phyloP scores from a whole-genome alignment of 2,888 invertebrate species.

The Agrochola circellaris region DNA sequence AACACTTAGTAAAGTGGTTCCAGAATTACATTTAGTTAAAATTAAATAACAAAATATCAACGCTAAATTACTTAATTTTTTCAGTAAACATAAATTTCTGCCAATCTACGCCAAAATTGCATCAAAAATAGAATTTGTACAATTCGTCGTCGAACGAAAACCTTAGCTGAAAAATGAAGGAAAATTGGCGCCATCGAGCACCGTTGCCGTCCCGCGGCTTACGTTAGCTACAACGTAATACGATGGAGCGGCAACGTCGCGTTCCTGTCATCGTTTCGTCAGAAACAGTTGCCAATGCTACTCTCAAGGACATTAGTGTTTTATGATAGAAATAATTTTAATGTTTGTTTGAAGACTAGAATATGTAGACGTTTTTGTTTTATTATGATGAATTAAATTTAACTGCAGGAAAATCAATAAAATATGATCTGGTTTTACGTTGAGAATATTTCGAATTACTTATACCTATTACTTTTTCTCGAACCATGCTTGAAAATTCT shows the following conservation, averaged over 20 bases:
- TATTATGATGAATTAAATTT: neutral
- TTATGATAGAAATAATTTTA: constrained; percentile 31
- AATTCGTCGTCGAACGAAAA: constrained; percentile 8
- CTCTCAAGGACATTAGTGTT: constrained; percentile 48
- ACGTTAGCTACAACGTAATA: constrained; percentile 53
- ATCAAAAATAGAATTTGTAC: neutral
- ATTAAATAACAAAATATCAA: no score
- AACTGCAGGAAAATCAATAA: neutral
- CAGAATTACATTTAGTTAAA: no score
- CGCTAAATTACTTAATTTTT: no score
- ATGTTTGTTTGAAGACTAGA: neutral
- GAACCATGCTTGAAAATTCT: no score
- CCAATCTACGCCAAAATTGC: neutral
- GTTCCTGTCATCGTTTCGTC: constrained; percentile 55
- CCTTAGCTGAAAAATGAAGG: constrained; percentile 58
- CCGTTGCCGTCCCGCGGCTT: constrained; percentile 57
- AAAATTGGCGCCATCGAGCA: constrained; percentile 47
- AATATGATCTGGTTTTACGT: neutral
- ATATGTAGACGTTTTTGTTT: neutral
- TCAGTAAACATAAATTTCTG: no score
- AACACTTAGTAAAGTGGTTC: no score
- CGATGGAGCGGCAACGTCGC: constrained; percentile 60
- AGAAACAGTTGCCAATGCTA: constrained; percentile 36
- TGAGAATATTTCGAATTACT: no score
- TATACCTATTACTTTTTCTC: no score